These are phyloP conservation scores for Eucidaris tribuloides DNA, from an alignment of 35 echinoderm and acorn worm genomes.

Conservation along the genomic window DNA sequence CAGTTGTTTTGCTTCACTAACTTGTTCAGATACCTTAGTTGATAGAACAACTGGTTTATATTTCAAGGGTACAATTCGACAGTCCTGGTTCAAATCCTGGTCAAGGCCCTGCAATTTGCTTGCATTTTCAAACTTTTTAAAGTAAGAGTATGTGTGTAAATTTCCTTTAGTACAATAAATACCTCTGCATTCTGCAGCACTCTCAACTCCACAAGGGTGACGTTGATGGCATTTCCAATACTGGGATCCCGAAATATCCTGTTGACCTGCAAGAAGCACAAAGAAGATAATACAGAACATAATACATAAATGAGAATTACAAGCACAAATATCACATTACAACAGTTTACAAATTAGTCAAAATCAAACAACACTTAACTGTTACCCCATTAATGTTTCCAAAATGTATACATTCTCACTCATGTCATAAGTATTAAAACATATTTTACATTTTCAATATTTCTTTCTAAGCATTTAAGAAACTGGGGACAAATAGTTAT, in stretches of 20 bases:
- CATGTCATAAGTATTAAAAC: background rate
- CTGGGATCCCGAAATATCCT: constrained; percentile 64
- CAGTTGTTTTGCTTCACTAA: no score
- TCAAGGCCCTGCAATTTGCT: no score
- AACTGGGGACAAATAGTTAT: background rate
- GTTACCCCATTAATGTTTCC: background rate
- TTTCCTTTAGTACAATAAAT: no score
- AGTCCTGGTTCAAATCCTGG: no score
- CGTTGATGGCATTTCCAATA: constrained; percentile 70
- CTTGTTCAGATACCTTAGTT: no score
- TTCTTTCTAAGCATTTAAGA: no score
- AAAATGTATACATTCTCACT: background rate
- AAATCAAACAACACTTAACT: background rate
- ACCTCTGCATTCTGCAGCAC: constrained; percentile 39
- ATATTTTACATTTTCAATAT: background rate
- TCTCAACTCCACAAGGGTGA: constrained; percentile 42
- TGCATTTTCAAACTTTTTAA: no score
- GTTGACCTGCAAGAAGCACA: constrained; percentile 44
- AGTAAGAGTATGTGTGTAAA: no score
- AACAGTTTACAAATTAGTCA: background rate
- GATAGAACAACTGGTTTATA: no score
- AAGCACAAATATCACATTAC: background rate
- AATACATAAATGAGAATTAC: background rate
- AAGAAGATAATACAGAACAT: background rate
- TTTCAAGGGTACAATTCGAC: no score